Evolutionary conservation across 2,797 vertebrate genomes (phyloP), one percentile per base, ranked within the genome.

Genomic region (Myotis findleyi): DNA sequence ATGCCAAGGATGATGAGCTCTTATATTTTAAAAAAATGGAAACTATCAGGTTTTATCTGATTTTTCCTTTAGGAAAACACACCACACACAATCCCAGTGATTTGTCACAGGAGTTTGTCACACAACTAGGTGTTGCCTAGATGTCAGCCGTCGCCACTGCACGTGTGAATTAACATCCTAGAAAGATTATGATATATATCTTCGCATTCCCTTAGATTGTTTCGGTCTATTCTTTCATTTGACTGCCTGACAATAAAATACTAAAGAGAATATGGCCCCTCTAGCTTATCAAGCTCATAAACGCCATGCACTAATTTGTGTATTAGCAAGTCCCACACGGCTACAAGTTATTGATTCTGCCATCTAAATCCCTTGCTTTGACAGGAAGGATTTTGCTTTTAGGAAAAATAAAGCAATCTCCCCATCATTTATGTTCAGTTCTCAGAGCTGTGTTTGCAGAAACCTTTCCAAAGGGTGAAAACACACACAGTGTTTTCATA

Each of bases 321-420:
- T 97, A 97, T 98, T 97, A 98, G 97, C 93, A 98, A 98, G 98
- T 98, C 98, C 98, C 97, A 84, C 27, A 89, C 87, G 98, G 98
- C 97, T 93, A 97, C 97, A 96, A 75, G 68, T 97, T 98, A 99
- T 98, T 98, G 98, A 98, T 98, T 98, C 97, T 96, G 87, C 97
- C 97, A 98, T 97, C 98, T 97, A 97, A 98, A 98, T 98, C 98
- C 96, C 94, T 95, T 96, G 97, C 93, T 97, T 98, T 97, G 96
- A 98, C 98, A 98, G 96, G 97, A 97, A 97, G 97, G 97, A 98
- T 98, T 98, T 97, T 98, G 98, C 81, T 73, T 97, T 97, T 87
- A 97, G 89, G 96, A 98, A 98, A 98, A 98, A 98, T 98, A 98
- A 98, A 98, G 98, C 93, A 18, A 96, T 97, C 91, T 97, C 97